These are phyloP conservation scores for Netelia virgata DNA, from an alignment of 2,888 invertebrate species.

Conservation along the genomic window DNA sequence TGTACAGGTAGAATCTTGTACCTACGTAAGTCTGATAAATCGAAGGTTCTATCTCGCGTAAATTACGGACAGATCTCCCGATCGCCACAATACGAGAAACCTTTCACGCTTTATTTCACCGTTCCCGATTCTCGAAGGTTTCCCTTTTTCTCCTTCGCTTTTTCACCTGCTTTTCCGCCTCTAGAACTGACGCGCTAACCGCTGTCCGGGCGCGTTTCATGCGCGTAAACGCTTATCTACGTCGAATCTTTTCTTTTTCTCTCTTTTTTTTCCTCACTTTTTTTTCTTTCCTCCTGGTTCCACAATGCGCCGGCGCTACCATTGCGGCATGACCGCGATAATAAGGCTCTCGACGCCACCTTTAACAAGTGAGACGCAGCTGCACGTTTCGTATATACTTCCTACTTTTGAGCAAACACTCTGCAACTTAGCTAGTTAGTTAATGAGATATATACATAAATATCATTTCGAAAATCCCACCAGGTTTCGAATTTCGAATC, in stretches of 20 bases:
- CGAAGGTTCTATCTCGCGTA: constrained; percentile 30
- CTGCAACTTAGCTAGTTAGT: constrained; percentile 12
- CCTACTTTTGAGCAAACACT: constrained; percentile 12
- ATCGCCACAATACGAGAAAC: constrained; percentile 15
- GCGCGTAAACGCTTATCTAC: constrained; percentile 52
- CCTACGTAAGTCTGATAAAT: background rate
- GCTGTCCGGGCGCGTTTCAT: constrained; percentile 25
- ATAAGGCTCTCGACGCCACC: constrained; percentile 54
- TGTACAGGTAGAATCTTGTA: constrained; percentile 15
- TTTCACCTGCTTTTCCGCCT: constrained; percentile 70
- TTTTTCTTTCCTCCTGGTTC: background rate
- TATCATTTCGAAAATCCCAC: background rate
- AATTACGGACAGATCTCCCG: constrained; percentile 18
- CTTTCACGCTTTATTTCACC: constrained; percentile 7
- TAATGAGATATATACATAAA: background rate
- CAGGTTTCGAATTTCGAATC: constrained; percentile 7
- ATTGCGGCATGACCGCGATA: constrained; percentile 21
- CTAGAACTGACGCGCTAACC: constrained; percentile 5
- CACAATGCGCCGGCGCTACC: constrained; percentile 35
- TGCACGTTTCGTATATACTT: constrained; percentile 36
- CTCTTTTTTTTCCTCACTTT: background rate
- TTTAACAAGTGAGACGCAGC: constrained; percentile 61
- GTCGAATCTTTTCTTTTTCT: constrained; percentile 40
- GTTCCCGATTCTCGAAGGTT: constrained; percentile 5
- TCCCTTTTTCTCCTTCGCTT: constrained; percentile 26